Conservation (phyloP, 2,113 vertebrate species). For the Scortum barcoo region DNA sequence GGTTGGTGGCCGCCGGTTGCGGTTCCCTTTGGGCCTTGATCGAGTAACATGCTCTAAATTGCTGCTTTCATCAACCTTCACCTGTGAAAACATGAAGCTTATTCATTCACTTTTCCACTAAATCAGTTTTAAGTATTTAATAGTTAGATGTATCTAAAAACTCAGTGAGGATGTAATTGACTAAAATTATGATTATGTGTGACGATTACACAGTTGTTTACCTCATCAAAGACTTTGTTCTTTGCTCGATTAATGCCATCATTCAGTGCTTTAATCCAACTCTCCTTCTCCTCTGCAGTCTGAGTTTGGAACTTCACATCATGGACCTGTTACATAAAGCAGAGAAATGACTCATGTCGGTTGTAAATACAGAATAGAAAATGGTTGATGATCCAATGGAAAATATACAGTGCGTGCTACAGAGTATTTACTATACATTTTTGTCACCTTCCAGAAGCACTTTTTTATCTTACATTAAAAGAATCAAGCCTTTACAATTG, state of each 20-base stretch:
- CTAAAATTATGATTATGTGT: neutral
- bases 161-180: neutral
- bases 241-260: slow-evolving; percentile 93
- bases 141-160: neutral
- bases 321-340: slow-evolving; percentile 83
- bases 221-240: slow-evolving; percentile 96
- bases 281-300: slow-evolving; percentile 91
- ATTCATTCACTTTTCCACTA: neutral
- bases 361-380: neutral
- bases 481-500: no score
- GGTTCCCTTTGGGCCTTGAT: slow-evolving; percentile 88
- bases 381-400: neutral
- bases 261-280: slow-evolving; percentile 94
- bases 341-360: neutral
- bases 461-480: neutral
- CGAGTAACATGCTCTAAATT: slow-evolving; percentile 94
- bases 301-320: slow-evolving; percentile 93
- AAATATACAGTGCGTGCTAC: neutral
- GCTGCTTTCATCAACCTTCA: slow-evolving; percentile 90
- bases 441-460: neutral
- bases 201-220: slow-evolving; percentile 50
- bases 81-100: slow-evolving; percentile 78
- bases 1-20: slow-evolving; percentile 90
- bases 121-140: neutral
- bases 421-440: neutral